phyloP scores from a whole-genome alignment of 2,113 vertebrate genomes.

The Callopanchax toddi region DNA sequence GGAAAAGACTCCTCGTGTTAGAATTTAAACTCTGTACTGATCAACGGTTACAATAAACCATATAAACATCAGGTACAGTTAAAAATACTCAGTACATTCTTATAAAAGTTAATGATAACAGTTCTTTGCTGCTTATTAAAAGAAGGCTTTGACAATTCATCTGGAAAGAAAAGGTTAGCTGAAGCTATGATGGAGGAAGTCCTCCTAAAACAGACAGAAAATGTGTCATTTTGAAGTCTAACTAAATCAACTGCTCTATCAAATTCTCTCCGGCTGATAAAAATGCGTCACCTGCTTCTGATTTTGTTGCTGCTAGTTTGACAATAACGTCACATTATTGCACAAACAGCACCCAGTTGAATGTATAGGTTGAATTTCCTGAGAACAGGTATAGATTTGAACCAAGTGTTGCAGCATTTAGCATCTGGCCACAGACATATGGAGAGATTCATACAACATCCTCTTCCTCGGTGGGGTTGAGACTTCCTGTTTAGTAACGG shows the following conservation, averaged over 20 bases:
- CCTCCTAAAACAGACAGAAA: background rate
- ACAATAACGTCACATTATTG: conserved; percentile 2
- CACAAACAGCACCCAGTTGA: background rate
- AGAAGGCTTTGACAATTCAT: background rate
- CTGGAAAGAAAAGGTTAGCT: background rate
- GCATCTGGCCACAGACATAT: conserved; percentile 22
- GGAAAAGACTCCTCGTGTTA: conserved; percentile 6
- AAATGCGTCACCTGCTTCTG: conserved; percentile 17
- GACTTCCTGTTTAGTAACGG: conserved; percentile 28
- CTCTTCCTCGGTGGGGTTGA: no score
- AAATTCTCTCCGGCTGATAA: background rate
- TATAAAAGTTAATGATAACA: conserved; percentile 41
- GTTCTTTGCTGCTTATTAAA: conserved; percentile 31
- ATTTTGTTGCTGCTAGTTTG: conserved; percentile 1
- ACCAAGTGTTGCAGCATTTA: conserved; percentile 9
- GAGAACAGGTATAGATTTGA: conserved; percentile 7
- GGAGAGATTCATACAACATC: conserved; percentile 34
- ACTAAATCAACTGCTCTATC: background rate
- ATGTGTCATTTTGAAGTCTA: background rate
- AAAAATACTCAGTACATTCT: conserved; percentile 9
- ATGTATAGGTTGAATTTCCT: no score
- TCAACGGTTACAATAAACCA: conserved; percentile 24
- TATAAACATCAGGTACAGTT: conserved; percentile 26
- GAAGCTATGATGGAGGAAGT: background rate
- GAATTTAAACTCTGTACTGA: conserved; percentile 37